Base-by-base conservation (phyloP, 92 coral and sea anemone species). In the Epizoanthus illoricatus region DNA sequence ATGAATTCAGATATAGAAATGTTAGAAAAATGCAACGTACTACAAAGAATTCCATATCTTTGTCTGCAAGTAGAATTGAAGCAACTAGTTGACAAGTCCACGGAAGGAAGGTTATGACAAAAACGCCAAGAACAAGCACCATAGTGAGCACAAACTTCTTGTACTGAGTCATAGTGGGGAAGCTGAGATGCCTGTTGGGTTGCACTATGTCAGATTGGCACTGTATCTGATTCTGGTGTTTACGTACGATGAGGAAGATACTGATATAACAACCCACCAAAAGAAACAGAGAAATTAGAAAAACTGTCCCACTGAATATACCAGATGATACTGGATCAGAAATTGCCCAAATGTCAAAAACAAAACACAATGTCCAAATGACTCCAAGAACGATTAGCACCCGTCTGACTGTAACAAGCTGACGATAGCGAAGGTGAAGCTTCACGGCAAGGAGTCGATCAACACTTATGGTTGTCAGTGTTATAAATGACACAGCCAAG, bases 351-450 rank as follows among this genome's bases (percentile, higher is more conserved):
- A 73, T 54, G 19, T 73, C 45, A 10, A 73, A 73, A 10, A 54
- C n/a, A 59, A 73, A 73, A 73, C 78, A 21, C 19, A 54, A 2
- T 1, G 45, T 23, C 62, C 59, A 73, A 47, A 54, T 54, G 28
- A 73, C 43, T 73, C 42, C 78, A 10, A 73, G 78, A 11, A 12
- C 13, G 4, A 21, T 5, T 2, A 73, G 24, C 6, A 23, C 63
- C 23, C 62, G 15, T 20, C 20, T 73, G 19, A 49, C 55, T 15
- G 78, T 73, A 40, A 54, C 78, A 16, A 73, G 5, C 45, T 73
- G 61, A 18, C 13, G 63, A 47, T 73, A 73, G 13, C 78, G 78
- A 73, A 73, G 78, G 21, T 73, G 78, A 52, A 52, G 18, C 28
- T 24, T 73, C 13, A 73, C 21, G 42, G 78, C 78, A 7, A 73